Conservation (phyloP, 2,888 invertebrate genomes). For the Leptarthrus brevirostris region DNA sequence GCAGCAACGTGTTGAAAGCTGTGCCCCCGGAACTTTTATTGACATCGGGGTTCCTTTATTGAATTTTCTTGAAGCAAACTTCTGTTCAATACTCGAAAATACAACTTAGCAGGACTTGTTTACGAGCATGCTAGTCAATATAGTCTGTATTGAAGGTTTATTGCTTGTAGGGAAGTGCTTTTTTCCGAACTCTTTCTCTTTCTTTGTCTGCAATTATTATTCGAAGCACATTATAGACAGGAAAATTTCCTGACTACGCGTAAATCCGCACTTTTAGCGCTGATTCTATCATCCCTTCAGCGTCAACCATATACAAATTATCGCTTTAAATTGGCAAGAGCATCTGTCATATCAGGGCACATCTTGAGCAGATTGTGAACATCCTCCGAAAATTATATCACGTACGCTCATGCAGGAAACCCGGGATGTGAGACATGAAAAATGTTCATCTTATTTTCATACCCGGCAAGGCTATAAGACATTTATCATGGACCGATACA, state of each 20-base stretch:
- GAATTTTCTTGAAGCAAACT: constrained; percentile 10
- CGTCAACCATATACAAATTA: constrained; percentile 21
- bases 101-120: background rate
- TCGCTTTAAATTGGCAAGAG: constrained; percentile 37
- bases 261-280: background rate
- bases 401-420: constrained; percentile 17
- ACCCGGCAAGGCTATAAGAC: constrained; percentile 33
- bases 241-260: background rate
- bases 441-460: constrained; percentile 45
- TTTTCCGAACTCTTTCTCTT: too few species aligned
- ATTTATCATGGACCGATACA: constrained; percentile 43
- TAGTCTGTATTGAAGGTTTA: background rate
- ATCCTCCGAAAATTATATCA: constrained; percentile 36
- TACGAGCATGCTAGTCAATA: background rate
- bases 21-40: background rate
- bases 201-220: constrained; percentile 25
- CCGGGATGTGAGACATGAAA: constrained; percentile 31
- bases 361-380: constrained; percentile 40
- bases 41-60: constrained; percentile 18
- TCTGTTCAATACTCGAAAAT: background rate
- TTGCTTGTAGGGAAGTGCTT: background rate
- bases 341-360: constrained; percentile 39
- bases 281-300: background rate
- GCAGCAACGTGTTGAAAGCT: constrained; percentile 39
- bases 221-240: constrained; percentile 12